phyloP scores from a whole-genome alignment of 2,888 invertebrate species.

The Drosophila neoperkinsi region DNA sequence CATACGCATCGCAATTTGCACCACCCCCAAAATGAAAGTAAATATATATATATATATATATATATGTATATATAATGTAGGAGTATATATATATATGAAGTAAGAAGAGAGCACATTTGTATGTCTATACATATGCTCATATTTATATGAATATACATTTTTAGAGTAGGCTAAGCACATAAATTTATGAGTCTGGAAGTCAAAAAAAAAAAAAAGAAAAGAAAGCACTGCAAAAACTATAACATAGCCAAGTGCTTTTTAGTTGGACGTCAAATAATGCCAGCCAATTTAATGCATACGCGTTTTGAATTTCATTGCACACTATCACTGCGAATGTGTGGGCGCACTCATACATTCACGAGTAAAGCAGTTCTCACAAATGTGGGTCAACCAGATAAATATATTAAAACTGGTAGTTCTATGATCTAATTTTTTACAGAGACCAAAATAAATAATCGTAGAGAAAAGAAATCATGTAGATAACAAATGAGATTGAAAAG shows the following conservation, averaged over 20 bases:
- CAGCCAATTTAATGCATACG: constrained; percentile 59
- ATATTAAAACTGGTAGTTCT: not conserved
- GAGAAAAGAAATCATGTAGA: too few species aligned
- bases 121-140: not conserved
- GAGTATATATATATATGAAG: not conserved
- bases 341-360: constrained; percentile 5
- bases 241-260: not conserved
- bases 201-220: not conserved
- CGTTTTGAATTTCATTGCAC: constrained; percentile 72
- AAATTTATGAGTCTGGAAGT: constrained; percentile 34
- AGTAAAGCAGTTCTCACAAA: constrained; percentile 15
- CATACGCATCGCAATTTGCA: constrained; percentile 9
- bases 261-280: constrained; percentile 22
- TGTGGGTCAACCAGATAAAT: constrained; percentile 41
- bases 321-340: constrained; percentile 27
- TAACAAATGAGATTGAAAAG: not conserved
- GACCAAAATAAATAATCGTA: not conserved
- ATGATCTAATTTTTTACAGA: not conserved
- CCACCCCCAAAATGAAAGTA: not conserved
- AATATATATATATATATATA: not conserved
- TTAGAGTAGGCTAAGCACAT: constrained; percentile 19
- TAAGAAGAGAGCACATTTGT: not conserved
- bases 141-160: constrained; percentile 33
- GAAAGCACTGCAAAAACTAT: constrained; percentile 11
- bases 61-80: not conserved